Base-by-base conservation (phyloP, 2,888 invertebrate genomes). In the Acrobasis consociella region DNA sequence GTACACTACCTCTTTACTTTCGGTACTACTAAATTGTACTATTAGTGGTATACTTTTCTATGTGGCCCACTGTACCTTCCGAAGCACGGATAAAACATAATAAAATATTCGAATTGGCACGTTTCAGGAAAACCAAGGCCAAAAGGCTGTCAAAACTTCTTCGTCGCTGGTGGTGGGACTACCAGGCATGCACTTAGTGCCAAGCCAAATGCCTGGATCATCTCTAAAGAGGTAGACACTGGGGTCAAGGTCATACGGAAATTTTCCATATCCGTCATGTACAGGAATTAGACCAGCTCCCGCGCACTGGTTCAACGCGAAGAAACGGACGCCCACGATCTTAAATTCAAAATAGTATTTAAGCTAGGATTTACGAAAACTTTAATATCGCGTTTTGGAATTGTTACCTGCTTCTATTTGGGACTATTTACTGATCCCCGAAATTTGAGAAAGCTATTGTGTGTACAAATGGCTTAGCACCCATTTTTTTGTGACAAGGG, bases 101-200 rank as follows among this genome's bases (percentile, higher is more conserved):
- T n/a, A n/a, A 22, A 22, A 3, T 9, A 39, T 42, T 42, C 0
- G 8, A 2, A 10, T 11, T 42, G 31, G 31, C 31, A 52, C 52
- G 17, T 56, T 56, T 42, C 42, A 56, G 42, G 42, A 38, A 9
- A 10, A 55, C 5, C 9, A 50, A 42, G 7, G 67, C 22, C 65
- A 88, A 87, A 89, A 82, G 84, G 71, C 80, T 39, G 89, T 91
- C 90, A 89, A 88, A 84, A 80, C 49, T 75, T 85, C 91, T 91
- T 87, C 89, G 76, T 65, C 86, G 81, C 78, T 77, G 78, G 75
- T 69, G 73, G 76, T 76, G 75, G 85, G 82, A 80, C 75, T 65
- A 70, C 70, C 73, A 62, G 69, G 77, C 77, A 84, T 62, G 82
- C 91, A 91, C 90, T 90, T 56, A 13, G 91, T 91, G 90, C 86